Evolutionary conservation across 2,888 invertebrate genomes (phyloP).

Genomic region (Zeuzera pyrina): DNA sequence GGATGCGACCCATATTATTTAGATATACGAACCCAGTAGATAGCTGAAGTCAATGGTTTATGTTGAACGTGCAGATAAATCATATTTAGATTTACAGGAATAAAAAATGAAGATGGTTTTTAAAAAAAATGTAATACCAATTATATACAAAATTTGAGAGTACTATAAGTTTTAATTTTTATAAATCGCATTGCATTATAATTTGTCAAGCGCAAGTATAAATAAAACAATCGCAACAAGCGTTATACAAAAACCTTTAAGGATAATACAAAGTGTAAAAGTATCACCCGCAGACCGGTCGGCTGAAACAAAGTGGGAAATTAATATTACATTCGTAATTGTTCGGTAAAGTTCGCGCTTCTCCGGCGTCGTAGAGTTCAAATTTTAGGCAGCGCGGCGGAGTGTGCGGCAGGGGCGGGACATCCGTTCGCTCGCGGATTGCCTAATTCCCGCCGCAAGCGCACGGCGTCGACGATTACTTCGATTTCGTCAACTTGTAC

Average conservation of each 20-base stretch:
- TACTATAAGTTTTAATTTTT: not conserved
- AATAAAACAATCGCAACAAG: conserved; percentile 16
- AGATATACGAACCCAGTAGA: no score
- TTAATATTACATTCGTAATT: conserved; percentile 32
- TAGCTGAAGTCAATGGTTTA: no score
- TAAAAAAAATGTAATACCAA: no score
- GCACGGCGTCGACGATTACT: conserved; percentile 42
- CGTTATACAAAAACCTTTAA: conserved; percentile 14
- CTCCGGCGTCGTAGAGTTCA: conserved; percentile 36
- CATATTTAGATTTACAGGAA: no score
- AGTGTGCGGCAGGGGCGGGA: conserved; percentile 25
- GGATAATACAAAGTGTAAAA: conserved; percentile 14
- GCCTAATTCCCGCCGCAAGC: conserved; percentile 54
- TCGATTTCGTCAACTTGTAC: conserved; percentile 50
- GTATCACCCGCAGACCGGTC: conserved; percentile 14
- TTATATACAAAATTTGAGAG: no score
- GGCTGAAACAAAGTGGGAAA: conserved; percentile 40
- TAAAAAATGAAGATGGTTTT: not conserved
- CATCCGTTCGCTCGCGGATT: conserved; percentile 53
- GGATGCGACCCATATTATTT: no score
- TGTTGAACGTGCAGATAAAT: no score
- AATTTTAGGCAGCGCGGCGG: conserved; percentile 32
- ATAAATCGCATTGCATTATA: not conserved
- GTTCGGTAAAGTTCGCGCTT: conserved; percentile 37
- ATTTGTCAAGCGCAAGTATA: not conserved